Base-by-base conservation (phyloP, 2,113 vertebrate species). In the Chaetorhynchus papuensis region DNA sequence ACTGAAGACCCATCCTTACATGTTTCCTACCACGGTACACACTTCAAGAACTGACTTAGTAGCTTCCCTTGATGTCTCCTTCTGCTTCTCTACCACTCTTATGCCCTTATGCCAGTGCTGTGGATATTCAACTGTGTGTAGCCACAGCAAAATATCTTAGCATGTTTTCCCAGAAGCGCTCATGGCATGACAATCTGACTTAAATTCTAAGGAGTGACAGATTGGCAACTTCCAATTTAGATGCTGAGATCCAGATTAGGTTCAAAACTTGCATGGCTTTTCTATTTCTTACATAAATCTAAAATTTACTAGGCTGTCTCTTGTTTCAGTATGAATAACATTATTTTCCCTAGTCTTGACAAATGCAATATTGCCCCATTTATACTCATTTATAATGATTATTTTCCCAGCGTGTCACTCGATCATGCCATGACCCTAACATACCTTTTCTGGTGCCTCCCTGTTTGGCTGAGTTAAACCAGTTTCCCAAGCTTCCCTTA, bases 401-500 rank as follows among this genome's bases (percentile, higher is more conserved):
- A 42, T 81, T 90, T 92, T 78, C 22, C 59, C 74, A 52, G 10
- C 1, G 39, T 74, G 15, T 42, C 33, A 49, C 22, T 89, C 50
- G 31, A 44, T n/a, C 56, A 42, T 35, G 18, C 18, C 39, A 50
- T 52, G 39, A 59, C 13, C 21, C 13, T 63, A 26, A 23, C 4
- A 44, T 12, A 39, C 26, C 3, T 83, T 90, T 83, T 10, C 18
- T 65, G 27, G 13, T 68, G 22, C 8, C 13, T 69, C 41, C 16
- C 6, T 80, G 24, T 3, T 33, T 54, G 60, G 21, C 30, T 37
- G 7, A 68, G 7, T n/a, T 64, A 83, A 76, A 68, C 9, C 44
- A 31, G 23, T 53, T 83, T 35, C 15, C 35, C 6, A 22, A 0
- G 0, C 8, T 7, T 6, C 4, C 11, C 27, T 75, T 64, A 53